Conservation (phyloP, 2,797 vertebrate species). For the Paratrypauchen microcephalus region DNA sequence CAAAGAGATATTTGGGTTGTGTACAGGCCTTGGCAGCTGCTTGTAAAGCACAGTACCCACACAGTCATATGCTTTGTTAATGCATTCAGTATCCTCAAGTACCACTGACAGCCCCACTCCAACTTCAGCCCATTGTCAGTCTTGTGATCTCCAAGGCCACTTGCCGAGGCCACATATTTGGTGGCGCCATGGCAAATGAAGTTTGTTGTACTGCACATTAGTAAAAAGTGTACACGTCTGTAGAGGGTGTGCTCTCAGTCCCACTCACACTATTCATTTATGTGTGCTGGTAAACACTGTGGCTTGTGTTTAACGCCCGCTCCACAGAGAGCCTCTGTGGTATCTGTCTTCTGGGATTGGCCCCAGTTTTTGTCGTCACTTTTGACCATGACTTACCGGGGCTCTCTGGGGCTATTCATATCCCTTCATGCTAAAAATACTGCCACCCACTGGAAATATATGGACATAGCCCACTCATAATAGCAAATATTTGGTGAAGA, state of each 20-base stretch:
- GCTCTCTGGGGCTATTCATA: conserved; percentile 70
- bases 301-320: conserved; percentile 57
- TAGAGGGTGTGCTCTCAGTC: conserved; percentile 36
- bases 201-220: conserved; percentile 57
- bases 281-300: conserved; percentile 64
- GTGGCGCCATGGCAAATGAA: conserved; percentile 65
- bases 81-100: conserved; percentile 1
- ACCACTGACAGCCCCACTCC: not conserved
- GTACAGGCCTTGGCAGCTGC: not conserved
- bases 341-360: conserved; percentile 51
- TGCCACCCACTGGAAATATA: conserved; percentile 61
- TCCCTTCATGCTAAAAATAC: conserved; percentile 65
- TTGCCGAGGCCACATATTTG: conserved; percentile 26
- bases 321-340: conserved; percentile 58
- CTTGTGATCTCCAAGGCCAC: conserved; percentile 38
- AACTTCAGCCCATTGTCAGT: conserved; percentile 11
- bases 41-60: not conserved
- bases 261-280: conserved; percentile 64
- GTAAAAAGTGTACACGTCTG: conserved; percentile 52
- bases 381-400: conserved; percentile 57
- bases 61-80: not conserved
- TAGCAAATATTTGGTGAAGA: conserved; percentile 3
- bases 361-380: conserved; percentile 57
- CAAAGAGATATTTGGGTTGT: not conserved
- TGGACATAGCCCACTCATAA: not conserved